These are phyloP conservation scores for Atherix ibis DNA, from an alignment of 2,888 invertebrate genomes.

Conservation along the genomic window DNA sequence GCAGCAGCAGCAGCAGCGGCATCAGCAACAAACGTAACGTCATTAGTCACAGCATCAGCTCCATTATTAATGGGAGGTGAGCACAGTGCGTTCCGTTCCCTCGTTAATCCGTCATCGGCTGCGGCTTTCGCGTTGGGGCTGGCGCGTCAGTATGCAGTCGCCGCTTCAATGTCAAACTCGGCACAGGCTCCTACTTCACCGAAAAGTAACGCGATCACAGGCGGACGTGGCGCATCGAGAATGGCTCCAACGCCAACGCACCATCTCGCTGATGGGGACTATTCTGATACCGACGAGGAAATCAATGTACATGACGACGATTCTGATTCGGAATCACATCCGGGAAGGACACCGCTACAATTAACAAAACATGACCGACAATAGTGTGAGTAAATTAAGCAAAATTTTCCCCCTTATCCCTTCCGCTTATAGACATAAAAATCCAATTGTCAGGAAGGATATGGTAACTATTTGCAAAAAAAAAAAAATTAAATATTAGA, in stretches of 20 bases:
- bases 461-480: no score
- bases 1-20: slow-evolving; percentile 17
- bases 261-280: slow-evolving; percentile 24
- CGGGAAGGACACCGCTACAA: slow-evolving; percentile 21
- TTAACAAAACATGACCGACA: slow-evolving; percentile 30
- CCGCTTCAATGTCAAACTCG: slow-evolving; percentile 10
- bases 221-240: slow-evolving; percentile 1
- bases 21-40: slow-evolving; percentile 15
- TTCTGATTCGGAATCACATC: slow-evolving; percentile 37
- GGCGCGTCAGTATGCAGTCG: slow-evolving; percentile 22
- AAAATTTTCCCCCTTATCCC: no score
- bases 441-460: no score
- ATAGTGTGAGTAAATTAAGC: no score
- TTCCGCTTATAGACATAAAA: no score
- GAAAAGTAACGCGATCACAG: slow-evolving; percentile 1
- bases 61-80: slow-evolving; percentile 69
- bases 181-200: slow-evolving; percentile 5
- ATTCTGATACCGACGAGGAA: slow-evolving; percentile 45
- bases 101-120: slow-evolving; percentile 44
- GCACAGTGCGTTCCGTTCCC: slow-evolving; percentile 72
- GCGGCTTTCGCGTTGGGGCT: slow-evolving; percentile 36
- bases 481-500: no score
- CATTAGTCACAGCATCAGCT: slow-evolving; percentile 34
- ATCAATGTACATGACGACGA: slow-evolving; percentile 71
- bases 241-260: slow-evolving; percentile 3